phyloP scores from a whole-genome alignment of 2,797 vertebrate genomes.

The Echiichthys vipera region DNA sequence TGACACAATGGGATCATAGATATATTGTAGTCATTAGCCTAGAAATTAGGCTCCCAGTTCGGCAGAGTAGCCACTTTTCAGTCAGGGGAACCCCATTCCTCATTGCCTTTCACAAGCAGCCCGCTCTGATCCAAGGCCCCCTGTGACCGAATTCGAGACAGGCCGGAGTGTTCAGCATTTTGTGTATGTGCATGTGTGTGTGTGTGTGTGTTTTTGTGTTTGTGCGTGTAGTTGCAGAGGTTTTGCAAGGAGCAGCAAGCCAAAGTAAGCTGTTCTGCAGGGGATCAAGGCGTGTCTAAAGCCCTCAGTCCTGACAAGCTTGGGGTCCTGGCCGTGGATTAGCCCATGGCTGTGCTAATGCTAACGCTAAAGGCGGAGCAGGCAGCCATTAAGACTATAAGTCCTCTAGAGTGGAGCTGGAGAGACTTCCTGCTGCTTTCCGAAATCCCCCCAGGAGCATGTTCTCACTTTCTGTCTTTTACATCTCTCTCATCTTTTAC shows the following conservation, averaged over 20 bases:
- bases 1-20: constrained; percentile 84
- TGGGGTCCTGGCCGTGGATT: constrained; percentile 64
- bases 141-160: constrained; percentile 30
- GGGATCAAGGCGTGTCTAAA: constrained; percentile 60
- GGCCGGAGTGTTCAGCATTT: neutral
- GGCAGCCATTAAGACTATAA: constrained; percentile 74
- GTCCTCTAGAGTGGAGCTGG: constrained; percentile 68
- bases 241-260: constrained; percentile 29
- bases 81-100: constrained; percentile 60
- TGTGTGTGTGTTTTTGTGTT: neutral
- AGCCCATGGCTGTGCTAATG: constrained; percentile 68
- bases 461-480: constrained; percentile 71
- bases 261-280: constrained; percentile 48
- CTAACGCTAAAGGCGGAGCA: constrained; percentile 75
- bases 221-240: neutral
- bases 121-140: constrained; percentile 23
- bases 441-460: constrained; percentile 66
- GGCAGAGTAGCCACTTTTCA: constrained; percentile 53
- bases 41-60: constrained; percentile 76
- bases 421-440: constrained; percentile 64
- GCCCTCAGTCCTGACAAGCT: constrained; percentile 59
- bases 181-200: too few species aligned
- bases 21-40: constrained; percentile 79
- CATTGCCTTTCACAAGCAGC: constrained; percentile 39
- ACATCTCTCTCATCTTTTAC: constrained; percentile 66